Conservation (phyloP, 1,140 invertebrate genomes). For the Metopolophium dirhodum region DNA sequence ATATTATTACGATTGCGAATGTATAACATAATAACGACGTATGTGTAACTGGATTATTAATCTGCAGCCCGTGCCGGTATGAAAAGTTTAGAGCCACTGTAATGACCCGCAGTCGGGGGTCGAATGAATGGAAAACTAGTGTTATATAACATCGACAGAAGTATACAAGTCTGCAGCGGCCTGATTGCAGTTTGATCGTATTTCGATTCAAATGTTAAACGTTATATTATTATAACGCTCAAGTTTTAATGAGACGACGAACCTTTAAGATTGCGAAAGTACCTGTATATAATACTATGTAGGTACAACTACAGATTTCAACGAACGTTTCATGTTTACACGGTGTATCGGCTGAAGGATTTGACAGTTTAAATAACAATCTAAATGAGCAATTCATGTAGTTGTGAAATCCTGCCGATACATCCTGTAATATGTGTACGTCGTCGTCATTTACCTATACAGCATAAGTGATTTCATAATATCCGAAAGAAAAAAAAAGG, state of each 20-base stretch:
- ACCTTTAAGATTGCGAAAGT: not conserved
- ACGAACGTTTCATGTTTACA: not conserved
- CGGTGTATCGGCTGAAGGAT: not conserved
- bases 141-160: not conserved
- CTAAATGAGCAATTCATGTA: not conserved
- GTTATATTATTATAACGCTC: not conserved
- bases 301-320: not conserved
- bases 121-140: not conserved
- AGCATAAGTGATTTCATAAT: too few species aligned
- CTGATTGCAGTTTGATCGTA: not conserved
- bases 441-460: too few species aligned
- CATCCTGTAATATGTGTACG: not conserved
- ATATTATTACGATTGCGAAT: not conserved
- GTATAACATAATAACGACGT: not conserved
- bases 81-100: slow-evolving; percentile 21
- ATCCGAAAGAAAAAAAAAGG: not conserved
- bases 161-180: not conserved
- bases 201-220: not conserved
- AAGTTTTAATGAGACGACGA: not conserved
- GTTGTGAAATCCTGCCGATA: not conserved
- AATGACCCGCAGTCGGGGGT: slow-evolving; percentile 25
- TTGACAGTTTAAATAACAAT: not conserved
- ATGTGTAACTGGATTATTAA: slow-evolving; percentile 13
- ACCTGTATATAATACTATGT: not conserved
- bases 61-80: not conserved